A percentile compares a stretch with the other conserved stretches of the same genome.
These are phyloP conservation scores for Aptenodytes forsteri DNA, from an alignment of 2,113 vertebrate genomes.

Conservation along the genomic window DNA sequence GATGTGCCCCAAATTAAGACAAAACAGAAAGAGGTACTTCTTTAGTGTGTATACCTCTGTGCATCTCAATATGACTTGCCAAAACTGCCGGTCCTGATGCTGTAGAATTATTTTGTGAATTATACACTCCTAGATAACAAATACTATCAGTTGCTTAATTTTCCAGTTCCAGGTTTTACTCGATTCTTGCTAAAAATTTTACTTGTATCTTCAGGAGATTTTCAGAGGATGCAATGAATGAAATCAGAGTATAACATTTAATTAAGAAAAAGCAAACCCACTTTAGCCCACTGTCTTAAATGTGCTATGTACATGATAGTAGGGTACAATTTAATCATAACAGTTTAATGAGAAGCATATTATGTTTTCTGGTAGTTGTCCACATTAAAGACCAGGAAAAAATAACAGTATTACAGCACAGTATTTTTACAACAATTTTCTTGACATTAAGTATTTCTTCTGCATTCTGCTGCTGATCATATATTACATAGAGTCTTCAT, in stretches of 20 bases:
- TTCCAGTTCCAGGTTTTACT: neutral
- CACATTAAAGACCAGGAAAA: neutral
- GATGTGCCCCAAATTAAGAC: neutral
- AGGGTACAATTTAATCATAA: neutral
- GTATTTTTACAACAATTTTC: neutral
- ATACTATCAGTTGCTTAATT: neutral
- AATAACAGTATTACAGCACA: neutral
- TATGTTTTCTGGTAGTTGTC: neutral
- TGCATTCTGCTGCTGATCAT: neutral
- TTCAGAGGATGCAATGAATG: neutral
- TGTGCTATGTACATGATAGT: neutral
- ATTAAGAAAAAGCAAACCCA: neutral
- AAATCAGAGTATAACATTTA: neutral
- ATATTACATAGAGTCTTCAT: neutral
- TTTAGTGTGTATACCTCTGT: neutral
- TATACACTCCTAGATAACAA: neutral
- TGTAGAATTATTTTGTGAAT: neutral
- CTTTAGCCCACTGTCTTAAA: neutral
- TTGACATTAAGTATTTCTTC: neutral
- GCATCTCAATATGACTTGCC: neutral
- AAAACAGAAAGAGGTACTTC: neutral
- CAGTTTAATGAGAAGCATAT: neutral
- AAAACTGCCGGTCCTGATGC: neutral
- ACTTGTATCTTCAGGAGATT: neutral
- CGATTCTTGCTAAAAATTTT: neutral